phyloP scores from a whole-genome alignment of 2,797 vertebrate species.

The Linurgus olivaceus region DNA sequence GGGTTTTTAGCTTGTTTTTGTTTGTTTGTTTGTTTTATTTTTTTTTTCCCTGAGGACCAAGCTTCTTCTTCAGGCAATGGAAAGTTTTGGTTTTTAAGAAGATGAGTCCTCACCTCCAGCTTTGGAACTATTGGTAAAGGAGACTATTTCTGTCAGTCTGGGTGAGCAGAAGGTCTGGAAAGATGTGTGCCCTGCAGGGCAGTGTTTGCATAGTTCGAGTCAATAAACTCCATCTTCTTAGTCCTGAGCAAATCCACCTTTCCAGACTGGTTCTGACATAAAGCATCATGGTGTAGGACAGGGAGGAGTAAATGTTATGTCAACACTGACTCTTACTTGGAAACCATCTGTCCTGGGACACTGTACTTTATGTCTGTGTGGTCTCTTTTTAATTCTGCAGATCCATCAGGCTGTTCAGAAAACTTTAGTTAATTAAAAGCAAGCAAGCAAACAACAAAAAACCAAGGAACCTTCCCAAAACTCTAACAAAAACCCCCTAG shows the following conservation, averaged over 20 bases:
- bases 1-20: background rate
- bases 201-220: accelerated
- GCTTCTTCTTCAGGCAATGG: background rate
- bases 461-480: background rate
- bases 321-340: background rate
- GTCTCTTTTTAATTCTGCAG: background rate
- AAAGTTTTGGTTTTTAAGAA: background rate
- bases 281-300: background rate
- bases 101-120: background rate
- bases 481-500: background rate
- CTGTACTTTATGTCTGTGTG: background rate
- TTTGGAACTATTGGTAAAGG: background rate
- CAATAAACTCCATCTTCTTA: background rate
- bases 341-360: background rate
- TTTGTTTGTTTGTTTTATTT: background rate
- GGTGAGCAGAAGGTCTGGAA: background rate
- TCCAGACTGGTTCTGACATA: background rate
- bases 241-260: background rate
- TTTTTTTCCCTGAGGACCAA: background rate
- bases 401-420: background rate
- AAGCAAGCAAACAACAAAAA: background rate
- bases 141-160: background rate
- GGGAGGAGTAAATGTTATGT: background rate
- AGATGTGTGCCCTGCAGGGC: background rate
- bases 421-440: background rate